phyloP scores from a whole-genome alignment of 2,113 vertebrate genomes.

The Boleophthalmus pectinirostris region DNA sequence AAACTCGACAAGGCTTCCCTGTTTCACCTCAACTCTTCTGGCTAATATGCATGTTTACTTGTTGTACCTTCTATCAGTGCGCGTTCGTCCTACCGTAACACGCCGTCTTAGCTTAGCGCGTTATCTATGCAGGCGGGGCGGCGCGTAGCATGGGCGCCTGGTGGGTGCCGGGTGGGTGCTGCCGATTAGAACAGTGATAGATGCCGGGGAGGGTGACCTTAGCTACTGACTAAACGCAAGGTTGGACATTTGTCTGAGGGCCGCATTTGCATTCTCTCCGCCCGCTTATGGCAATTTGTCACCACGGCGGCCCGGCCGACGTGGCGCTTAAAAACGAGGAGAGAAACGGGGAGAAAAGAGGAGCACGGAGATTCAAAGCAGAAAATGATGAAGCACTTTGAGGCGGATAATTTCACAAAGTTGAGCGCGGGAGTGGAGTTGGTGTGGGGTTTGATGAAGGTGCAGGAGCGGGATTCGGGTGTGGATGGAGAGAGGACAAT shows the following conservation, averaged over 20 bases:
- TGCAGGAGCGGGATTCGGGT: conserved; percentile 41
- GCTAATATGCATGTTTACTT: conserved; percentile 68
- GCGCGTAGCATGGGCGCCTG: conserved; percentile 39
- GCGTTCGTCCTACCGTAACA: conserved; percentile 31
- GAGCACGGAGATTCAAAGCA: conserved; percentile 42
- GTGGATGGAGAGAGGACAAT: conserved; percentile 2
- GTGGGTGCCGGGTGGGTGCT: conserved; percentile 62
- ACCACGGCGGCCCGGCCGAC: conserved; percentile 56
- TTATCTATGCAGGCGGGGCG: conserved; percentile 75
- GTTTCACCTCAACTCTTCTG: not conserved
- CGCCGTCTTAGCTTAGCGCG: conserved; percentile 39
- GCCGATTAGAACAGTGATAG: conserved; percentile 80
- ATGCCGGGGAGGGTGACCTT: conserved; percentile 76
- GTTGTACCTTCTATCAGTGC: conserved; percentile 74
- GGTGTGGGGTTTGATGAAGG: conserved; percentile 34
- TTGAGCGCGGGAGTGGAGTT: conserved; percentile 16
- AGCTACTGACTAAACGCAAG: conserved; percentile 78
- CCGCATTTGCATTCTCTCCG: conserved; percentile 73
- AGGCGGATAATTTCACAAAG: conserved; percentile 39
- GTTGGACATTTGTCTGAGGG: conserved; percentile 76
- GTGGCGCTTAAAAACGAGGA: conserved; percentile 7
- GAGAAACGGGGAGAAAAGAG: conserved; percentile 2
- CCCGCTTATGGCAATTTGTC: conserved; percentile 74
- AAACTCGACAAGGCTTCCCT: conserved; percentile 9
- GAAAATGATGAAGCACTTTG: conserved; percentile 67